Evolutionary conservation across 2,888 invertebrate genomes (phyloP), one percentile per base, ranked within the genome.

Genomic region (Oithona nana): DNA sequence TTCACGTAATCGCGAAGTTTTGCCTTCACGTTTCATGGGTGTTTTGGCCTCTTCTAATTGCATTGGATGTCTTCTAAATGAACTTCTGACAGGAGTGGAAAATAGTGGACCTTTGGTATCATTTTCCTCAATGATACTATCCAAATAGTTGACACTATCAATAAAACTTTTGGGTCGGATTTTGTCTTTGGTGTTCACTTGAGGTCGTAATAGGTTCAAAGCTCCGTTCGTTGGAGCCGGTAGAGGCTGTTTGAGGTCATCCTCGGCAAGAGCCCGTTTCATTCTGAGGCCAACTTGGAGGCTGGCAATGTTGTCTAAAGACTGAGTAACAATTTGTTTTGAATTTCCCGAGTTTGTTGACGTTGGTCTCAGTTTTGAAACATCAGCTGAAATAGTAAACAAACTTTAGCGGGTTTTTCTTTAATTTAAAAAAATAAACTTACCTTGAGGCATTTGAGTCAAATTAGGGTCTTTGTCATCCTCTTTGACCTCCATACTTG

Each of bases 41-140:
- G 54, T 54, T 54, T 26, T 20, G 13, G 54, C 54, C 3, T 54
- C 54, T 26, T 54, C 54, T 16, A 54, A 39, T 6, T 39, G 39
- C 6, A 39, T 39, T 3, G 54, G 24, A 16, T 26, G 20, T 24
- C 26, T 2, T 11, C 59, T 4, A 24, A 59, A 59, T 20, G 59
- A 59, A 24, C 50, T 50, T 16, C 59, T 48, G 6, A 59, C 59
- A 24, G 59, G 59, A 11, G 59, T 59, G 3, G 59, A 59, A 49
- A 59, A 59, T 13, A 24, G 22, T 49, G 48, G 49, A 16, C 39
- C 39, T 11, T 11, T 11, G 16, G 16, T 11, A 16, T 39, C 39
- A 16, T 11, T 6, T 39, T 39, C 8, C 3, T 26, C 26, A 20
- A 54, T 20, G 13, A 24, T 20, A 2, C 24, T 24, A 22, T 8